Percentiles rank a stretch among this genome's conserved stretches.
Evolutionary conservation across 2,113 vertebrate species (phyloP).

Genomic region (Axis porcinus): DNA sequence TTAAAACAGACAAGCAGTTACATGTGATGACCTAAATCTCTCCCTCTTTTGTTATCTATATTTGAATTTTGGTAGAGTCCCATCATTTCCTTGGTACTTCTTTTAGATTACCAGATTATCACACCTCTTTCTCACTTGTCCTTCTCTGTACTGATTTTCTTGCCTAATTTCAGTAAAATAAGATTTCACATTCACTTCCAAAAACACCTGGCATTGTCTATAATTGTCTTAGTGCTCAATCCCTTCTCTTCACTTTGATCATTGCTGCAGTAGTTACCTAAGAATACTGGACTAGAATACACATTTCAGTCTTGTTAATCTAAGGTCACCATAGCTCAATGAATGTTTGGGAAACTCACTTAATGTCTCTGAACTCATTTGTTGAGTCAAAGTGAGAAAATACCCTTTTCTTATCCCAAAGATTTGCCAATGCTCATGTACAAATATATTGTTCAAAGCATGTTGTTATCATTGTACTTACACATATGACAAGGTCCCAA

Average conservation of each 20-base stretch:
- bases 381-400: neutral
- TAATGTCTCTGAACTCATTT: neutral
- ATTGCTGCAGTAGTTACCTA: neutral
- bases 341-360: neutral
- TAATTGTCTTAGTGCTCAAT: neutral
- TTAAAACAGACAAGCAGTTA: neutral
- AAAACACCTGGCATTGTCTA: neutral
- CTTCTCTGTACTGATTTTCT: neutral
- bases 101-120: neutral
- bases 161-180: neutral
- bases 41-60: neutral
- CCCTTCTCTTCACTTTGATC: neutral
- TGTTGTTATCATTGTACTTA: neutral
- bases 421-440: neutral
- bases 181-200: neutral
- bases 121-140: neutral
- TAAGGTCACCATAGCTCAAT: neutral
- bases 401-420: neutral
- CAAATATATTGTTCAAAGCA: neutral
- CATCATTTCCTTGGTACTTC: neutral
- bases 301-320: neutral
- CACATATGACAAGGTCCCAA: neutral
- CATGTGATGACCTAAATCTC: neutral
- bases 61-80: neutral
- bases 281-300: neutral